Conservation (phyloP, 2,113 vertebrate genomes). For the Dasyurus viverrinus region DNA sequence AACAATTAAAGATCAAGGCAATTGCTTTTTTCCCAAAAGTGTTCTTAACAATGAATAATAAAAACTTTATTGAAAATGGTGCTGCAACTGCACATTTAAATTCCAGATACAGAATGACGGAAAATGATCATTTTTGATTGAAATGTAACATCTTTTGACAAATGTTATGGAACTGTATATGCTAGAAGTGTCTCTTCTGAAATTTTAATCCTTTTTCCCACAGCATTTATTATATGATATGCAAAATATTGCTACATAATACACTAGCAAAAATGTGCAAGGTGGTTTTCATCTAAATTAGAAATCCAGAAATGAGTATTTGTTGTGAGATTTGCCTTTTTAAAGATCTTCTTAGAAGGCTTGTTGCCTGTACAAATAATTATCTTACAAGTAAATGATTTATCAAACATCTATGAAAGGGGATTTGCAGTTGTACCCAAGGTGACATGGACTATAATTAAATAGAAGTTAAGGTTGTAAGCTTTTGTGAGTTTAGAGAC, state of each 20-base stretch:
- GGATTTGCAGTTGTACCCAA: neutral
- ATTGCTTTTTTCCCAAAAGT: conserved; percentile 31
- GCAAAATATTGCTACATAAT: conserved; percentile 22
- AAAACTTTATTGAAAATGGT: conserved; percentile 68
- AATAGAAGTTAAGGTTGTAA: neutral
- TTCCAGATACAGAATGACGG: conserved; percentile 54
- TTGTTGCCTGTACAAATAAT: neutral
- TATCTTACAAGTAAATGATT: neutral
- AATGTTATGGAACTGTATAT: conserved; percentile 63
- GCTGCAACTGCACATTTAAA: conserved; percentile 57
- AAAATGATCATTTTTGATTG: conserved; percentile 67
- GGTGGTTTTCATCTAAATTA: conserved; percentile 25
- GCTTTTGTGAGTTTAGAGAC: neutral
- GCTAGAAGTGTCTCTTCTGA: conserved; percentile 18
- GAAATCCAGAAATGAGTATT: neutral
- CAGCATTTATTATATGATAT: conserved; percentile 1
- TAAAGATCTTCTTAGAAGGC: conserved; percentile 15
- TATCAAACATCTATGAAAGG: neutral
- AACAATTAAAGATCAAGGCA: conserved; percentile 39
- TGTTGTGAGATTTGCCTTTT: neutral
- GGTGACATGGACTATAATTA: neutral
- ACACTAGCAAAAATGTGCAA: neutral
- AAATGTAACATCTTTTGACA: conserved; percentile 67
- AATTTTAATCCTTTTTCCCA: conserved; percentile 53
- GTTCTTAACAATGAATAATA: conserved; percentile 29